Percentiles rank a stretch among this genome's conserved stretches.
These are phyloP conservation scores for Habrosyne pyritoides DNA, from an alignment of 2,888 invertebrate genomes.

Conservation along the genomic window DNA sequence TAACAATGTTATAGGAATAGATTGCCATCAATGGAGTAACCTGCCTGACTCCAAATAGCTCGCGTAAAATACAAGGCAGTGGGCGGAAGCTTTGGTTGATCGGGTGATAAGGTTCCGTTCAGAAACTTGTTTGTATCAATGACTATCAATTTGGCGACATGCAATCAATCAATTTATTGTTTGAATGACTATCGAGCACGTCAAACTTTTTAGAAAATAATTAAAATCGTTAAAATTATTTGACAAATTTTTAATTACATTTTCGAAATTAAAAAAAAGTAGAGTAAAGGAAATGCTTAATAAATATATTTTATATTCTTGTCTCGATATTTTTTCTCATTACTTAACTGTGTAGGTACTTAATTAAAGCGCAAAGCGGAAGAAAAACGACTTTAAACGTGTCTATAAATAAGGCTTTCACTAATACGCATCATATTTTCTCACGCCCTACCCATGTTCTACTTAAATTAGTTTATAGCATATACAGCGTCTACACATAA, in stretches of 20 bases:
- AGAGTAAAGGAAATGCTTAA: neutral
- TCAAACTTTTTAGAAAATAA: no score
- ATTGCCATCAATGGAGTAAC: slow-evolving; percentile 1
- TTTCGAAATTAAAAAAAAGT: neutral
- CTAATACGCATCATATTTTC: slow-evolving; percentile 5
- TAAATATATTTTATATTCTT: no score
- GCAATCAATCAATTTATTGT: neutral
- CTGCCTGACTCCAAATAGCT: neutral
- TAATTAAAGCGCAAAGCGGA: neutral
- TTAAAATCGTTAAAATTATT: no score
- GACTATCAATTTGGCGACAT: neutral
- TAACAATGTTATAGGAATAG: slow-evolving; percentile 3
- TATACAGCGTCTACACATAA: no score
- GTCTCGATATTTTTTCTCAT: neutral
- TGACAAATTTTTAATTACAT: no score
- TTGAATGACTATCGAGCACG: no score
- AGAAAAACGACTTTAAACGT: neutral
- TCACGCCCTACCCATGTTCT: neutral
- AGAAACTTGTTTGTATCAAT: neutral
- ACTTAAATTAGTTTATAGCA: neutral
- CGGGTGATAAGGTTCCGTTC: neutral
- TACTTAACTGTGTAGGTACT: neutral
- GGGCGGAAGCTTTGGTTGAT: slow-evolving; percentile 2
- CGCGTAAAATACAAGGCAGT: neutral
- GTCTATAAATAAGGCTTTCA: slow-evolving; percentile 1